phyloP scores from a whole-genome alignment of 2,888 invertebrate species.

The Pediacus dermestoides region DNA sequence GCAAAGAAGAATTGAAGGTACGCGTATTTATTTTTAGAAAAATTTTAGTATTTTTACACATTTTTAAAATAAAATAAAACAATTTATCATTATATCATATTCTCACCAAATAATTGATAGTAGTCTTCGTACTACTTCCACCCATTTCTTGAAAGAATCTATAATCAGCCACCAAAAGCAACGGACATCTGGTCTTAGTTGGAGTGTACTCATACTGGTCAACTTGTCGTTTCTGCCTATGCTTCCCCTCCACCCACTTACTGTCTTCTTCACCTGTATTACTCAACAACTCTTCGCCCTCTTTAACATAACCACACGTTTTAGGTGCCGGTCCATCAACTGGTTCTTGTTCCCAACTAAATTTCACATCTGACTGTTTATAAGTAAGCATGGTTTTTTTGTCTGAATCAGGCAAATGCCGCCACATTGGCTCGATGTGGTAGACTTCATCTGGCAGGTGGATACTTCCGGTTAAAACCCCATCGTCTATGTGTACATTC shows the following conservation, averaged over 20 bases:
- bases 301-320: constrained; percentile 82
- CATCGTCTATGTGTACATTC: constrained; percentile 82
- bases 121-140: constrained; percentile 86
- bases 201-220: constrained; percentile 86
- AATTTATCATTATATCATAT: constrained; percentile 7
- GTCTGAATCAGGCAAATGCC: constrained; percentile 69
- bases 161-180: constrained; percentile 91
- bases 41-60: no score
- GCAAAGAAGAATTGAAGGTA: no score
- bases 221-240: constrained; percentile 72
- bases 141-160: constrained; percentile 96
- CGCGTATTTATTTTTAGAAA: no score
- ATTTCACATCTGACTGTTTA: constrained; percentile 80
- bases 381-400: constrained; percentile 89
- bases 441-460: constrained; percentile 75
- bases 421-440: constrained; percentile 95
- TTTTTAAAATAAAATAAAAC: no score
- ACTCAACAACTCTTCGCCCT: constrained; percentile 60
- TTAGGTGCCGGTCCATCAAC: constrained; percentile 57
- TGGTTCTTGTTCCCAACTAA: constrained; percentile 68
- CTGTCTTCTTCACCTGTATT: constrained; percentile 32
- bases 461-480: constrained; percentile 84
- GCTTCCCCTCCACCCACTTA: no score
- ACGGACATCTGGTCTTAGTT: constrained; percentile 86
- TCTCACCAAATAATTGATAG: constrained; percentile 88